Base-by-base conservation (phyloP, 1,140 invertebrate species). In the Drosophila obscura region DNA sequence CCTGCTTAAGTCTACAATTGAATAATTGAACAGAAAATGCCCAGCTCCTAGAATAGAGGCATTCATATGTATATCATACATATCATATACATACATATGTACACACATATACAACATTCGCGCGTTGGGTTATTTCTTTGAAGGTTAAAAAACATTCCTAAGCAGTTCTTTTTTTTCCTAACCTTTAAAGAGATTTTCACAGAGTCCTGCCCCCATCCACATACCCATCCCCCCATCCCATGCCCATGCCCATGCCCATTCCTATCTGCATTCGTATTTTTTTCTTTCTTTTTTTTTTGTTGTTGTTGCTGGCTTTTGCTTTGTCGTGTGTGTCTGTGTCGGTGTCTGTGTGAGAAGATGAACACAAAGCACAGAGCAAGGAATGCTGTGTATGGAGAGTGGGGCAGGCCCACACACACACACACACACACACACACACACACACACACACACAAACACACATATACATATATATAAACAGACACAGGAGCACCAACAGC, bases 401-500 rank as follows among this genome's bases (percentile, higher is more conserved):
- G 56, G 24, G 24, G 19, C 19, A 48, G 43, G 26, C 50, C 62
- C 58, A 61, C 35, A 82, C 63, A 63, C 49, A 74, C 45, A 60
- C 28, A 66, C 26, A 48, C 9, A 46, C 26, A 22, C 31, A 53
- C 13, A 31, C 41, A 65, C 41, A 72, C 11, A 69, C 39, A n/a
- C n/a, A n/a, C n/a, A n/a, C n/a, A n/a, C n/a, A n/a, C 19, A 19
- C 19, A 19, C 19, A 19, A 1, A 35, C 15, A 19, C 28, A 7
- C 2, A 8, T 8, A 31, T 8, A 31, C 7, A 28, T 28, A 28
- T 28, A 28, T 31, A 31, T 9, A 31, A 31, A 46, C 31, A n/a
- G 55, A 64, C 49, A 52, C 60, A 60, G 77, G 69, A 65, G 60
- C 45, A 46, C 55, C 53, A 60, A 52, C 19, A 59, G 62, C 45